These are phyloP conservation scores for Orycteropus afer DNA, from an alignment of 2,113 vertebrate species.

Conservation along the genomic window DNA sequence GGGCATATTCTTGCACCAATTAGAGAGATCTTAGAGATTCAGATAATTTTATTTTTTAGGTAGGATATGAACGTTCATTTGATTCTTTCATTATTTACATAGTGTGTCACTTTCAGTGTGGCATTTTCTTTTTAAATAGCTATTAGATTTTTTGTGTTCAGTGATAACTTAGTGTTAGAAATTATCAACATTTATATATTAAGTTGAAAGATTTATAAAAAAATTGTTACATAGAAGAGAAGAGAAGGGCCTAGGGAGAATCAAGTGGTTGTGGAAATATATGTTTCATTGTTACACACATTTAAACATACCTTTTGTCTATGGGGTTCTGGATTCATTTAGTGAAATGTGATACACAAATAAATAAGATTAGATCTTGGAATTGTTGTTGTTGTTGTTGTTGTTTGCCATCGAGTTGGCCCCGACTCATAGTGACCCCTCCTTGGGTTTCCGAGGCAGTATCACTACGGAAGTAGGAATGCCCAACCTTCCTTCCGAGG, in stretches of 20 bases:
- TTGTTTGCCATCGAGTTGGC: too few relatives aligned
- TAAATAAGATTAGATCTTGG: slow-evolving; percentile 53
- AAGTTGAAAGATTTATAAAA: slow-evolving; percentile 9
- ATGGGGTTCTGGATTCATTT: slow-evolving; percentile 35
- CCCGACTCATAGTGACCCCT: too few relatives aligned
- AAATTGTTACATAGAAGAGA: neutral
- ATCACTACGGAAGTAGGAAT: too few relatives aligned
- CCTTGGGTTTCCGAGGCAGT: too few relatives aligned
- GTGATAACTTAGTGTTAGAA: slow-evolving; percentile 10
- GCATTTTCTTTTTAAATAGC: slow-evolving; percentile 43
- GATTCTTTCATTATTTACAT: neutral
- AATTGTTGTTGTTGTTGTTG: too few relatives aligned
- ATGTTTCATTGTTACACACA: neutral
- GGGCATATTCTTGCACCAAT: neutral
- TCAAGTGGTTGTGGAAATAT: slow-evolving; percentile 33
- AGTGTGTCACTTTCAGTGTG: neutral
- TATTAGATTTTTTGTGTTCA: neutral
- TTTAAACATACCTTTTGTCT: slow-evolving; percentile 32
- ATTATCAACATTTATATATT: neutral
- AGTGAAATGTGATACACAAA: slow-evolving; percentile 41
- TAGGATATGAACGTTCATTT: neutral
- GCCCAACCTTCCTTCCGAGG: too few relatives aligned
- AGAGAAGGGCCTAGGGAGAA: neutral
- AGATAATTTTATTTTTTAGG: neutral
- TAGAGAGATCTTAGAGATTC: neutral